Conservation (phyloP, 2,888 invertebrate species). For the Metallyticus violacea region DNA sequence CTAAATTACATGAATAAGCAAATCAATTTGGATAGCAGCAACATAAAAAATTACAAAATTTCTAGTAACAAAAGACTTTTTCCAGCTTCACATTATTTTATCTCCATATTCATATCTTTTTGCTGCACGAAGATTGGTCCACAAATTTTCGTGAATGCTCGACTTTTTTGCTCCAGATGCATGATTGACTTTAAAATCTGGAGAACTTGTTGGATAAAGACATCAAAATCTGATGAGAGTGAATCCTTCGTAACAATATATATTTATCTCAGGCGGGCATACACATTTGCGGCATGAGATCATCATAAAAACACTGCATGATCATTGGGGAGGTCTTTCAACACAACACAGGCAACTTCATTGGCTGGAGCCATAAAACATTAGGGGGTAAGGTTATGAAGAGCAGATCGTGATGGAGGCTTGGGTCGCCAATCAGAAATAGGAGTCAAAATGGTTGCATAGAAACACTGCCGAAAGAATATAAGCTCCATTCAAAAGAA, state of each 20-base stretch:
- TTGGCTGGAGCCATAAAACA: neutral
- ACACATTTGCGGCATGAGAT: neutral
- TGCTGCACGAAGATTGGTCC: neutral
- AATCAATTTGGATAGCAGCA: too few species aligned
- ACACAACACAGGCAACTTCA: neutral
- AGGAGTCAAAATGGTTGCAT: too few species aligned
- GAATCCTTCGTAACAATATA: neutral
- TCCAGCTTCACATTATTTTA: too few species aligned
- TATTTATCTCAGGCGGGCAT: neutral
- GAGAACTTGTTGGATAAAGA: too few species aligned
- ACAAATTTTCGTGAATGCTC: too few species aligned
- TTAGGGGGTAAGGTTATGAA: neutral
- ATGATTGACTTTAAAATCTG: neutral
- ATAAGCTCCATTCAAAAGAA: too few species aligned
- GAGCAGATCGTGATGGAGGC: neutral
- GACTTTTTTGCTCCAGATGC: neutral
- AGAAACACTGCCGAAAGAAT: too few species aligned
- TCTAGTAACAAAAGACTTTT: too few species aligned
- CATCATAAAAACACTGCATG: neutral
- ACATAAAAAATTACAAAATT: too few species aligned
- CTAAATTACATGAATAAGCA: too few species aligned
- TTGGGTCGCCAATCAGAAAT: neutral
- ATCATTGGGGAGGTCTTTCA: neutral
- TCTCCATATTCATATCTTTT: neutral
- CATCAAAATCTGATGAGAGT: too few species aligned